Evolutionary conservation across 1,140 invertebrate species (phyloP), one percentile per base, ranked within the genome.

Genomic region (Druon quercuslanigerum): DNA sequence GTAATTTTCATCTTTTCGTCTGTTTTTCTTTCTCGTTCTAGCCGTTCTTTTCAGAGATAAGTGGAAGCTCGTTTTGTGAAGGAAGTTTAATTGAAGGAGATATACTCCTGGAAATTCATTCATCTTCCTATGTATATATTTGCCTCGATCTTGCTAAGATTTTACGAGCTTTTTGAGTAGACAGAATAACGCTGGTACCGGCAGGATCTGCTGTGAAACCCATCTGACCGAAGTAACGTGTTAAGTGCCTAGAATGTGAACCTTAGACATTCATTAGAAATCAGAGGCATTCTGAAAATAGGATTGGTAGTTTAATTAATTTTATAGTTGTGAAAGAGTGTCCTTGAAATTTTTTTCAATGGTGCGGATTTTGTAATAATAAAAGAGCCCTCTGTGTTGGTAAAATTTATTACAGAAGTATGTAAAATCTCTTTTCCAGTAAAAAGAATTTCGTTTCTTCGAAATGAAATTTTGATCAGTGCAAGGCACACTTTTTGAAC

Each of bases 11-110:
- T 46, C 40, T 46, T 14, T 66, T 66, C 20, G 3, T 25, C 33
- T 33, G 7, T 33, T 13, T 66, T 33, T 66, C 19, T 66, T 14
- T 33, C 12, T 66, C 57, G 25, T 40, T 1, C 4, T 16, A 33
- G 1, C 14, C 16, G 33, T 66, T 66, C 33, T 66, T 66, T 66
- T 66, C 33, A 5, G 20, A 66, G 57, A 46, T 14, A 66, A 66
- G 17, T 20, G 12, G 25, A 25, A 20, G 11, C 11, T 33, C 25
- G 12, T 66, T 66, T 66, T 2, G 12, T 40, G 9, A 40, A 66
- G 25, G 57, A 60, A 60, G 60, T 66, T 66, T 66, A 66, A 66
- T 66, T 66, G 60, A 66, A 66, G 46, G 25, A 66, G 25, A 66
- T 66, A 33, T 66, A 33, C n/a, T n/a, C 20, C 54, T 66, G 25